Evolutionary conservation across 2,113 vertebrate genomes (phyloP), one percentile per base, ranked within the genome.

Genomic region (Manacus vitellinus): DNA sequence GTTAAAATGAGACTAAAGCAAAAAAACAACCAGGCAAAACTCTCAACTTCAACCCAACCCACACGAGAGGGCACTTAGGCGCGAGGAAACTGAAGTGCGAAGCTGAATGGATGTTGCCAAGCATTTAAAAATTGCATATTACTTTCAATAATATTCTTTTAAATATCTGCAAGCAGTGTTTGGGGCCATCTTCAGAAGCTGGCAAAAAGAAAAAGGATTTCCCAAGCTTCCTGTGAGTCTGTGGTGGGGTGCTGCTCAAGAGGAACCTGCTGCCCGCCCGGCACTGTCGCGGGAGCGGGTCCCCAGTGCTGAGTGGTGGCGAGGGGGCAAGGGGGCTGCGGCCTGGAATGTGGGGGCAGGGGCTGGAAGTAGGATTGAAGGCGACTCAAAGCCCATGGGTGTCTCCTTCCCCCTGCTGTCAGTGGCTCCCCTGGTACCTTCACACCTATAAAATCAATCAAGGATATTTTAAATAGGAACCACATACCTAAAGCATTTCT

Each of bases 341-440:
- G 30, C 39, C 23, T 12, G n/a, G 28, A 5, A 22, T 1, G 18
- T 12, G 35, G 43, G 10, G 24, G 12, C 14, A 2, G 17, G 2
- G 22, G 18, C 22, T 39, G 66, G 18, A 4, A 61, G 47, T 3
- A 21, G 20, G 16, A 21, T 0, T 31, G 30, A 1, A 23, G 35
- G 13, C 0, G 25, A 4, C 7, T 37, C 5, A 0, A 37, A 12
- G 33, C 18, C 23, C 52, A 3, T 1, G 0, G 13, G 12, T 1
- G 33, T 7, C 33, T 63, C 39, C 23, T 37, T 82, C 33, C 18
- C n/a, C 12, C 15, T 7, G 44, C 10, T 30, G 68, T 55, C 68
- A 8, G 1, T 3, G 43, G 25, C 35, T 35, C 35, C 28, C 44
- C 8, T 4, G 23, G 4, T 1, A 10, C 14, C 51, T 27, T 8